These are phyloP conservation scores for Dryoscopus gambensis DNA, from an alignment of 2,113 vertebrate species.

Conservation along the genomic window DNA sequence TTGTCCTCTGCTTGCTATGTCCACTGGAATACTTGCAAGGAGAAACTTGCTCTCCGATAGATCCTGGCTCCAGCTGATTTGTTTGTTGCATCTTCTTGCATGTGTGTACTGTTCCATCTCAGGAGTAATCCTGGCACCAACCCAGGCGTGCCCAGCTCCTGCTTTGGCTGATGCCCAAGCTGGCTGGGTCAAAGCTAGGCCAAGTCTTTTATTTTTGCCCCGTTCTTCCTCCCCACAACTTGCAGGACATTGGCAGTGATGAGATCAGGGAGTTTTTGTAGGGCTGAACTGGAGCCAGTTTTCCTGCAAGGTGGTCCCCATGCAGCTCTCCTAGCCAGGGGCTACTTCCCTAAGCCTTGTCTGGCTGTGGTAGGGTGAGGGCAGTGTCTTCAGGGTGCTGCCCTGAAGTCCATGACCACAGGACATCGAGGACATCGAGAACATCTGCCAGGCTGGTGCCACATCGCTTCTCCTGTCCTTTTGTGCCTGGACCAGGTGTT, in stretches of 20 bases:
- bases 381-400: background rate
- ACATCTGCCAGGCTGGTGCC: background rate
- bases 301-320: background rate
- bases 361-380: background rate
- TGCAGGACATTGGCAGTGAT: fast-evolving
- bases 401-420: background rate
- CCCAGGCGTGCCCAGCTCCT: background rate
- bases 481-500: background rate
- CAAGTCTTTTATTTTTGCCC: background rate
- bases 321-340: fast-evolving
- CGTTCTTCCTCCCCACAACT: fast-evolving
- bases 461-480: background rate
- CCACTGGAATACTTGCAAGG: background rate
- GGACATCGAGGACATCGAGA: background rate
- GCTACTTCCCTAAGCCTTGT: background rate
- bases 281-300: background rate
- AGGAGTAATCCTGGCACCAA: fast-evolving
- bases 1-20: background rate
- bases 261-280: background rate
- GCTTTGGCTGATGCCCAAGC: background rate
- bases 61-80: background rate
- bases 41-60: background rate
- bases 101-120: background rate
- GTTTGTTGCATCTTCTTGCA: background rate
- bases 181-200: background rate